Evolutionary conservation across 2,113 vertebrate species (phyloP), one percentile per base, ranked within the genome.

Genomic region (Mionectes macconnelli): DNA sequence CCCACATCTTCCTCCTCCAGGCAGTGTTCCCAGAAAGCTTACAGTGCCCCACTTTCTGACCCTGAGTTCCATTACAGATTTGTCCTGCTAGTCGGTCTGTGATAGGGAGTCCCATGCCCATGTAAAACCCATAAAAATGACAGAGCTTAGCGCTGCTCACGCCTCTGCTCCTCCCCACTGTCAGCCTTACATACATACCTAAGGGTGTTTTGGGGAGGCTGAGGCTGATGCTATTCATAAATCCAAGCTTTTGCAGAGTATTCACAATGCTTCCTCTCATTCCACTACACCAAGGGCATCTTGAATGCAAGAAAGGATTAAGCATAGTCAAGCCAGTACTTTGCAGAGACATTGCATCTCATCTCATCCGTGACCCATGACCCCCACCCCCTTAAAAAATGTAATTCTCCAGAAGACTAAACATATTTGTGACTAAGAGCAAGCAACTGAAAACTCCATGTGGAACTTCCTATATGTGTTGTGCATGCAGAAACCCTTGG

Each of bases 401-500:
- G 1, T 22, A 93, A 67, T 78, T 75, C 44, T 94, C 9, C 52
- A n/a, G 27, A 63, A 74, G 40, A 87, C 44, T 53, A 50, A 84
- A 87, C 30, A 9, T 62, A 52, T 63, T 66, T 50, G 55, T 33
- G 57, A 73, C 23, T 62, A 42, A 44, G n/a, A 94, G 12, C 19
- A 81, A 67, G 84, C 83, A 76, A 69, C 23, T 33, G 20, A 91
- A 96, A 85, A 49, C 21, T 57, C 40, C 7, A 3, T 4, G 21
- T 76, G 47, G 55, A 80, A 50, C 28, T 88, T 85, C 67, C 39
- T 62, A 0, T 74, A 47, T 50, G 18, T 68, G 37, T 60, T 76
- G 18, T 82, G 67, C 30, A 74, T 63, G 42, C 39, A 86, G 30
- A 97, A 96, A 64, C 75, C 78, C 79, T 80, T 74, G 90, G 63